phyloP scores from a whole-genome alignment of 2,113 vertebrate species.

The Acrocephalus arundinaceus region DNA sequence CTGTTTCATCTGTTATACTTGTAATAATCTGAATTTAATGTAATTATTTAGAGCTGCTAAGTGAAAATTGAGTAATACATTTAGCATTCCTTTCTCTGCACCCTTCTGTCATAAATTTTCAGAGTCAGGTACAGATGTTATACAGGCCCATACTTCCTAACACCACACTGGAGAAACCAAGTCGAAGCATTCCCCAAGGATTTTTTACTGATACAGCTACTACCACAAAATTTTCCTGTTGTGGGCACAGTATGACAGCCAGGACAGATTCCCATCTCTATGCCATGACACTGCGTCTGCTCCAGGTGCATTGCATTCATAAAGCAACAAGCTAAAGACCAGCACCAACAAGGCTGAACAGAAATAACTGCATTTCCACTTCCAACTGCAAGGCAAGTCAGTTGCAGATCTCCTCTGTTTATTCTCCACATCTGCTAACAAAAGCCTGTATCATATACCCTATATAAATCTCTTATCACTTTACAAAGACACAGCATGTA shows the following conservation, averaged over 20 bases:
- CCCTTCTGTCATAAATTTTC: neutral
- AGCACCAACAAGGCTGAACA: neutral
- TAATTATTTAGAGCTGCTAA: neutral
- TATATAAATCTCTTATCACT: neutral
- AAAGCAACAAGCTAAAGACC: neutral
- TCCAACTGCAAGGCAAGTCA: neutral
- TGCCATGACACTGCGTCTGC: neutral
- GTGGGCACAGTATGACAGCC: neutral
- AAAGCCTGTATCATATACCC: neutral
- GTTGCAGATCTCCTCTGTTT: neutral
- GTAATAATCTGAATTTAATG: neutral
- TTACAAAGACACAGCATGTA: neutral
- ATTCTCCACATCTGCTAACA: neutral
- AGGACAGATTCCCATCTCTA: neutral
- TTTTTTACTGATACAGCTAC: neutral
- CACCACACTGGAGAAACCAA: neutral
- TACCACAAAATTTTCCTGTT: neutral
- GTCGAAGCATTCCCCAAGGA: neutral
- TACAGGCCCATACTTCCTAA: neutral
- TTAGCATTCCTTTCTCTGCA: neutral
- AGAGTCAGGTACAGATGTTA: neutral
- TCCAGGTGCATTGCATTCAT: neutral
- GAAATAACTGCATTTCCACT: neutral
- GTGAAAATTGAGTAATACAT: neutral
- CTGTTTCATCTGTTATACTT: neutral